These are phyloP conservation scores for Girardinichthys multiradiatus DNA, from an alignment of 2,113 vertebrate genomes.

Conservation along the genomic window DNA sequence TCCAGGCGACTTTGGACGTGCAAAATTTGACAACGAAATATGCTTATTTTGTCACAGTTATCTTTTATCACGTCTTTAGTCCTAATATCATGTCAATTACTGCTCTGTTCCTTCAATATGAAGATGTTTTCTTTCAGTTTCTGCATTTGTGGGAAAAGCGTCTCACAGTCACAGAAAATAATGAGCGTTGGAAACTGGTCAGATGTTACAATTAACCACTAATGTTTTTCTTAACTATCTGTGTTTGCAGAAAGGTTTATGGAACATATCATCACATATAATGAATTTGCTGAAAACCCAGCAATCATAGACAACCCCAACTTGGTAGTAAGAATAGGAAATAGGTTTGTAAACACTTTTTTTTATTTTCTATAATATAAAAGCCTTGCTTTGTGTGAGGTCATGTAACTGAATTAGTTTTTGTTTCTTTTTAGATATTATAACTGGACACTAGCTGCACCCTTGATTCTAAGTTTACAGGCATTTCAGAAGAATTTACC, in stretches of 20 bases:
- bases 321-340: slow-evolving; percentile 91
- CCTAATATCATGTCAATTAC: too few species aligned
- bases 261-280: slow-evolving; percentile 96
- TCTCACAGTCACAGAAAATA: background rate
- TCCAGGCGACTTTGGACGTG: too few species aligned
- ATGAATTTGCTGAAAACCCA: slow-evolving; percentile 96
- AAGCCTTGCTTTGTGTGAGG: background rate
- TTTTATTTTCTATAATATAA: slow-evolving; percentile 5
- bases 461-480: slow-evolving; percentile 95
- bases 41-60: too few species aligned
- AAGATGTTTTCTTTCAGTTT: too few species aligned
- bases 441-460: slow-evolving; percentile 97
- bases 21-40: too few species aligned
- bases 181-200: background rate
- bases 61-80: too few species aligned
- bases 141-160: too few species aligned
- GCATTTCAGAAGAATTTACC: slow-evolving; percentile 98
- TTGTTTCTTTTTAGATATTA: slow-evolving; percentile 86
- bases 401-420: background rate
- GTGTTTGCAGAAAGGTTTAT: slow-evolving; percentile 91
- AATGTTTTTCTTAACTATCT: slow-evolving; percentile 6
- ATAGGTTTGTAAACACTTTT: slow-evolving; percentile 72
- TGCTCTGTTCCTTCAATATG: too few species aligned
- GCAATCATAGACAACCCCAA: slow-evolving; percentile 98
- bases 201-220: slow-evolving; percentile 12